Evolutionary conservation across 2,888 invertebrate species (phyloP).

Genomic region (Synergus umbraculus): DNA sequence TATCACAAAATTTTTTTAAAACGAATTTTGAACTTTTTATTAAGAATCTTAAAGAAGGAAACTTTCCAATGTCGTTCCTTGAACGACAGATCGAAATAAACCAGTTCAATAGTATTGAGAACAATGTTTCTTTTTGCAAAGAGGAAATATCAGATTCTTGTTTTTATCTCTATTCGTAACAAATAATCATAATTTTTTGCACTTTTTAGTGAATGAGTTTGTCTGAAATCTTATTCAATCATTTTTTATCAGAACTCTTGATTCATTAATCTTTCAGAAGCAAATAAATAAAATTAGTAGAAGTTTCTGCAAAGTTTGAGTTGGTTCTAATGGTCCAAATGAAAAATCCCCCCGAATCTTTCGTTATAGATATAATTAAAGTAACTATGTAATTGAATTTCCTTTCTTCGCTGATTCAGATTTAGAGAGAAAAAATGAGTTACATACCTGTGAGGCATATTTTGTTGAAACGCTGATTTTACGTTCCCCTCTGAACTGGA

Average conservation of each 20-base stretch:
- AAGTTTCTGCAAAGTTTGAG: too few relatives aligned
- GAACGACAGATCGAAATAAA: constrained; percentile 41
- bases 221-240: neutral
- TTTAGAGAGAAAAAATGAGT: neutral
- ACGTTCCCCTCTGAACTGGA: constrained; percentile 35
- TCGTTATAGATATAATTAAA: too few relatives aligned
- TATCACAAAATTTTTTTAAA: too few relatives aligned
- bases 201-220: constrained; percentile 6
- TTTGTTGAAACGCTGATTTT: constrained; percentile 13
- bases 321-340: too few relatives aligned
- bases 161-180: constrained; percentile 1
- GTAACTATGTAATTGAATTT: too few relatives aligned
- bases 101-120: constrained; percentile 45
- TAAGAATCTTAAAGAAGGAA: constrained; percentile 23
- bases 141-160: constrained; percentile 27
- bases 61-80: constrained; percentile 48
- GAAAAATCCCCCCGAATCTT: too few relatives aligned
- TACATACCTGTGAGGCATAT: constrained; percentile 30
- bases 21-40: neutral
- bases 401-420: too few relatives aligned
- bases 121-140: constrained; percentile 30
- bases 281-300: neutral
- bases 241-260: neutral
- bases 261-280: neutral
- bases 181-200: neutral